Base-by-base conservation (phyloP, 2,888 invertebrate genomes). In the Keiferia lycopersicella region DNA sequence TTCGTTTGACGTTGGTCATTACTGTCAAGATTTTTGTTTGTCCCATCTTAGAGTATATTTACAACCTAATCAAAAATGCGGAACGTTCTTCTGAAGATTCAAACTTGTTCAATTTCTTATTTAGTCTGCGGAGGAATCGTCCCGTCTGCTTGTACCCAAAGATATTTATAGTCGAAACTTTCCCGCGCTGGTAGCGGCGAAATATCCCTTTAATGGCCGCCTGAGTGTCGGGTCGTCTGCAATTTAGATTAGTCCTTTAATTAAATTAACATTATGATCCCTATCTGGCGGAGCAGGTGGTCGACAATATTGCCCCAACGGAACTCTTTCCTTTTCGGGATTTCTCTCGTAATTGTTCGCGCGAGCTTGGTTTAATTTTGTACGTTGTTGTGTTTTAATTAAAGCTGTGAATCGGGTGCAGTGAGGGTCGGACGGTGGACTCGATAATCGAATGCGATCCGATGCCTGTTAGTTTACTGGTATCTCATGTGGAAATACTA, bases 191-290 rank as follows among this genome's bases (percentile, higher is more conserved):
- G 82, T 83, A 83, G 82, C 86, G 82, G 77, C 87, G 83, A 88
- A 91, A 90, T 89, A 90, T 87, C 88, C 87, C 86, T 90, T 91
- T 90, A 91, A 91, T 90, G 88, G 88, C 77, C 80, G 86, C 74
- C 81, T 80, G 87, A 86, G 90, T 87, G 90, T 88, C 83, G 91
- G 89, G 87, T 88, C 88, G 86, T 91, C 91, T 91, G 88, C 91
- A 91, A 91, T 91, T 91, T 90, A 91, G 91, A 91, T 91, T 91
- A 91, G 91, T 88, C 90, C 89, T 90, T 91, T 91, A 91, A 91
- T 91, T 91, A 91, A 91, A 91, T 91, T 91, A 91, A 89, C 91
- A 90, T 91, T 90, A 91, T 89, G 89, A 91, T 91, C 87, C 88
- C 87, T 87, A 91, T 91, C 90, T 87, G 79, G 68, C 74, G 84